Percentiles rank a stretch among this genome's conserved stretches.
Conservation (phyloP, 2,888 invertebrate species). For the Rhaphigaster nebulosa region DNA sequence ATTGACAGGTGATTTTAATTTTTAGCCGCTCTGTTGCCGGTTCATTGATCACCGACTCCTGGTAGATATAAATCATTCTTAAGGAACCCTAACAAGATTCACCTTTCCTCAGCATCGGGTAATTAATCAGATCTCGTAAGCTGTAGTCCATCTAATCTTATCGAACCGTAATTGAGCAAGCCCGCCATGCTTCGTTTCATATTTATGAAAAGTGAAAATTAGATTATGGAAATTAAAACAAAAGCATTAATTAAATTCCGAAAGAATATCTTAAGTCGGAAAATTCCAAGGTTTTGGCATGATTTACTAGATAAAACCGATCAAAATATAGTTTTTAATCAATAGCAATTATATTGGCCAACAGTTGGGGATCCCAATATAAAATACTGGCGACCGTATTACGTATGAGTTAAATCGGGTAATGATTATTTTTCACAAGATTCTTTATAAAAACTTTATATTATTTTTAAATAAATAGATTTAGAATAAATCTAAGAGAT, state of each 20-base stretch:
- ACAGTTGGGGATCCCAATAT: too few species aligned
- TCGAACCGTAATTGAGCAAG: not conserved
- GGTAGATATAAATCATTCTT: constrained; percentile 31
- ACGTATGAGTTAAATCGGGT: too few species aligned
- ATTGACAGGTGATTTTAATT: constrained; percentile 50
- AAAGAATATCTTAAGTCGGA: too few species aligned
- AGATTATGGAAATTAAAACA: not conserved
- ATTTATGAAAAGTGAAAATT: not conserved
- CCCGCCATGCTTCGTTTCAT: not conserved
- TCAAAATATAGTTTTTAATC: too few species aligned
- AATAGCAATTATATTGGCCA: too few species aligned
- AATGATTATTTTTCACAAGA: too few species aligned
- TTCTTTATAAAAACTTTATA: too few species aligned
- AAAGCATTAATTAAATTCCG: not conserved
- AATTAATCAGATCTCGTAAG: not conserved
- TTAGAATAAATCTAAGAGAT: too few species aligned
- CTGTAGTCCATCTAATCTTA: not conserved
- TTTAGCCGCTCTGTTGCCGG: constrained; percentile 41
- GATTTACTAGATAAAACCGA: too few species aligned
- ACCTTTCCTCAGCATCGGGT: not conserved
- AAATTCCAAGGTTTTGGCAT: too few species aligned
- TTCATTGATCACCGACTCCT: constrained; percentile 26
- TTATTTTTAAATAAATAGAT: too few species aligned
- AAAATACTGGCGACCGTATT: too few species aligned
- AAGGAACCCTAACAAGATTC: constrained; percentile 43